A percentile compares a stretch with the other conserved stretches of the same genome.
Conservation (phyloP, 1,140 invertebrate species). For the Meloidogyne chitwoodi region DNA sequence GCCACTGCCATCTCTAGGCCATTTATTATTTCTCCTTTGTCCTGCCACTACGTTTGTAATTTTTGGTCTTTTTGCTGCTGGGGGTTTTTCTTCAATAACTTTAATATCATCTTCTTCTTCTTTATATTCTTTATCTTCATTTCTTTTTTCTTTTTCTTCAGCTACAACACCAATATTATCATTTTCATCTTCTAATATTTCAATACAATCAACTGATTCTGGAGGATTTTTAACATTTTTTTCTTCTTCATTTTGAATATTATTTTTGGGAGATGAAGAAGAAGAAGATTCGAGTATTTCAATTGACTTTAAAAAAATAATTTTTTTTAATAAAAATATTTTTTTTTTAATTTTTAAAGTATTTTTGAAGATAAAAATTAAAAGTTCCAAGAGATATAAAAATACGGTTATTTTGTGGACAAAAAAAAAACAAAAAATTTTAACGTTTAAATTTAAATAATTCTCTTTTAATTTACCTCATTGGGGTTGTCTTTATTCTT, state of each 20-base stretch:
- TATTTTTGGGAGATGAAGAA: background rate
- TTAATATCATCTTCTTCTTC: constrained; percentile 46
- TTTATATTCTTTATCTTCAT: constrained; percentile 36
- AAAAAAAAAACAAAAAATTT: too few species aligned
- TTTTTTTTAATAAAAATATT: too few species aligned
- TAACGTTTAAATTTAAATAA: too few species aligned
- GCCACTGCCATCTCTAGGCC: background rate
- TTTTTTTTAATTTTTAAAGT: too few species aligned
- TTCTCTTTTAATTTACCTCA: background rate
- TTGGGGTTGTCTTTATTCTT: background rate
- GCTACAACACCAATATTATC: background rate
- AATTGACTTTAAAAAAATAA: background rate
- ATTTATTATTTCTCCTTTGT: constrained; percentile 11
- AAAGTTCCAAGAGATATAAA: too few species aligned
- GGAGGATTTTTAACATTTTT: background rate
- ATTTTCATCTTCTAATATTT: background rate
- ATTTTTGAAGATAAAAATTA: too few species aligned
- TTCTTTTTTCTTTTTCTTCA: constrained; percentile 18
- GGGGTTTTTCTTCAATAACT: constrained; percentile 29
- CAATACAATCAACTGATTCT: background rate
- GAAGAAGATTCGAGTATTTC: background rate
- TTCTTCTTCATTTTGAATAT: background rate
- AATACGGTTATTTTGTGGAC: too few species aligned
- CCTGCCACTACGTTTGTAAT: constrained; percentile 18
- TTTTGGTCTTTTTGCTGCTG: background rate